Conservation (phyloP, 2,888 invertebrate species). For the Zeuzera pyrina region DNA sequence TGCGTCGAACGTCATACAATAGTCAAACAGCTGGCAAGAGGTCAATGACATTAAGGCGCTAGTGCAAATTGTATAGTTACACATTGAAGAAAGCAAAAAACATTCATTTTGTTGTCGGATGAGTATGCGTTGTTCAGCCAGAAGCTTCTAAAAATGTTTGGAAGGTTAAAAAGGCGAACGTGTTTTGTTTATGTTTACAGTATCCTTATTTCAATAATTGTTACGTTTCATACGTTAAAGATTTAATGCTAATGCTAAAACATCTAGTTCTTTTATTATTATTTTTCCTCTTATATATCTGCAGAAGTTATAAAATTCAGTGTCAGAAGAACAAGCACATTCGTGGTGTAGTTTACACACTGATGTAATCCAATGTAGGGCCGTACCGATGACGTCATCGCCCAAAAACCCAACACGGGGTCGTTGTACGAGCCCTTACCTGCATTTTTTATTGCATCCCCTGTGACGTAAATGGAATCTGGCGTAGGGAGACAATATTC, state of each 20-base stretch:
- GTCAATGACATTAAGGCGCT: constrained; percentile 57
- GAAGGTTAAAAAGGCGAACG: constrained; percentile 38
- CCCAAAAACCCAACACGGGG: constrained; percentile 48
- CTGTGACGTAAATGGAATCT: constrained; percentile 48
- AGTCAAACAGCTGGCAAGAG: constrained; percentile 65
- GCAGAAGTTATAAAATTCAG: too few species aligned
- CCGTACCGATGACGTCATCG: constrained; percentile 50
- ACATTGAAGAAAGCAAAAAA: constrained; percentile 56
- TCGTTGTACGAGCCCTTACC: constrained; percentile 65
- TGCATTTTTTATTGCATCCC: constrained; percentile 68
- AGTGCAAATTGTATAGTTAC: constrained; percentile 67
- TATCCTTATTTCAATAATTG: constrained; percentile 23
- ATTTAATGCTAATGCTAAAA: too few species aligned
- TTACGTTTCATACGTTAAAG: too few species aligned
- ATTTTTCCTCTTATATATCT: too few species aligned
- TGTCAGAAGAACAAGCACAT: too few species aligned
- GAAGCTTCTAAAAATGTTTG: constrained; percentile 37
- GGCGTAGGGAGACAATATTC: too few species aligned
- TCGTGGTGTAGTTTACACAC: constrained; percentile 20
- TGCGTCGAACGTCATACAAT: too few species aligned
- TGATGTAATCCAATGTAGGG: constrained; percentile 23
- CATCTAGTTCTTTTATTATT: too few species aligned
- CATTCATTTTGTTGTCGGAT: constrained; percentile 40
- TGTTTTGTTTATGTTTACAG: constrained; percentile 22
- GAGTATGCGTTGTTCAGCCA: too few species aligned